These are phyloP conservation scores for Eristalis arbustorum DNA, from an alignment of 2,888 invertebrate species.

Conservation along the genomic window DNA sequence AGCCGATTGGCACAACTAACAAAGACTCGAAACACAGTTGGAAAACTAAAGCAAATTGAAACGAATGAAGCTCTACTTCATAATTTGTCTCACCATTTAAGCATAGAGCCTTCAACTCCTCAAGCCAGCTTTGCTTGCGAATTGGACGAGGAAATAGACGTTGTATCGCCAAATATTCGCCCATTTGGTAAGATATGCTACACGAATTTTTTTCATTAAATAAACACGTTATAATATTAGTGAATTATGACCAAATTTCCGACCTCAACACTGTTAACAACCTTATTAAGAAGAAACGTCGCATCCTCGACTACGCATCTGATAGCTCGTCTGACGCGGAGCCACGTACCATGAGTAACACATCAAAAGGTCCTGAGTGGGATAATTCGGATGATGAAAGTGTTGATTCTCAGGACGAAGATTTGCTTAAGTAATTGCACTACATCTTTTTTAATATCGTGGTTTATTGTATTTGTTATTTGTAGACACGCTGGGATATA, in stretches of 20 bases:
- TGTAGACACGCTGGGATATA: slow-evolving; percentile 92
- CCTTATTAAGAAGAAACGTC: slow-evolving; percentile 81
- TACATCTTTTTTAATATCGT: background rate
- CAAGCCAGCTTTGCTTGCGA: slow-evolving; percentile 74
- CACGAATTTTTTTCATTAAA: too few species aligned
- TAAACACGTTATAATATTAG: slow-evolving; percentile 68
- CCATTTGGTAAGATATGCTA: slow-evolving; percentile 82
- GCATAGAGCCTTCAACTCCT: slow-evolving; percentile 77
- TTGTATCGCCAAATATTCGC: slow-evolving; percentile 81
- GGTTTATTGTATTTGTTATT: slow-evolving; percentile 61
- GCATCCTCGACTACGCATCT: slow-evolving; percentile 86
- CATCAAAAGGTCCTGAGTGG: slow-evolving; percentile 84
- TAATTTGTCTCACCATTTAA: slow-evolving; percentile 85
- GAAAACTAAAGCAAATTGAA: slow-evolving; percentile 84
- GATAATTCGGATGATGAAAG: slow-evolving; percentile 89
- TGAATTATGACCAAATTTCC: slow-evolving; percentile 77
- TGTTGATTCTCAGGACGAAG: slow-evolving; percentile 88
- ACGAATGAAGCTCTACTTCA: slow-evolving; percentile 85
- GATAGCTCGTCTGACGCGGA: slow-evolving; percentile 85
- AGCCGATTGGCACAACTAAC: slow-evolving; percentile 84
- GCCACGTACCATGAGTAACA: slow-evolving; percentile 83
- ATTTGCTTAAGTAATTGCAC: slow-evolving; percentile 84
- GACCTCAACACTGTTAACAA: slow-evolving; percentile 82
- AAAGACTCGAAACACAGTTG: slow-evolving; percentile 82
- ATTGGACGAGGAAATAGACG: slow-evolving; percentile 81